phyloP scores from a whole-genome alignment of 2,113 vertebrate species.

The Anolis carolinensis region DNA sequence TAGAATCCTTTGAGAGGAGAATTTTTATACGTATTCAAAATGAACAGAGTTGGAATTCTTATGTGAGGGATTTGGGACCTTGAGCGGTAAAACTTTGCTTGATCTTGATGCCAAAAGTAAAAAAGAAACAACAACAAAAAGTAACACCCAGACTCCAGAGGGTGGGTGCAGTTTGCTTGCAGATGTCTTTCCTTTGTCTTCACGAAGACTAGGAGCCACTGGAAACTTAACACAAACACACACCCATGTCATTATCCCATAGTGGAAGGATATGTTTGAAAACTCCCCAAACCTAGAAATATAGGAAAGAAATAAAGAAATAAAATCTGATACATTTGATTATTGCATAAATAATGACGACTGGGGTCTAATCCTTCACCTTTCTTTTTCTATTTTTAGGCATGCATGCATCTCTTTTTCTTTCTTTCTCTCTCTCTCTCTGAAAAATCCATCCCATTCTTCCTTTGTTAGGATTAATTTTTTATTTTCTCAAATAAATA shows the following conservation, averaged over 20 bases:
- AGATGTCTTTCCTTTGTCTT: background rate
- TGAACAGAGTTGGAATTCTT: constrained; percentile 56
- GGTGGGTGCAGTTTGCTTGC: background rate
- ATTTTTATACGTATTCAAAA: constrained; percentile 48
- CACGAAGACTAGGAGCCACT: background rate
- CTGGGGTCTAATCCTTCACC: too few species aligned
- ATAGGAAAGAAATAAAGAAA: too few species aligned
- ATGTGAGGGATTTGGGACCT: constrained; percentile 55
- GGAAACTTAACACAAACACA: background rate
- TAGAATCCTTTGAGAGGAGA: constrained; percentile 37
- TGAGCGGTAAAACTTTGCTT: constrained; percentile 28
- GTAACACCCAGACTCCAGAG: constrained; percentile 37
- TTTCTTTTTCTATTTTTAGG: too few species aligned
- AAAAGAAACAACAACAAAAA: background rate
- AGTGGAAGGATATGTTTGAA: background rate
- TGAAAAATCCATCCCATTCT: too few species aligned
- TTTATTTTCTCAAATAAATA: too few species aligned
- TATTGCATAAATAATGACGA: too few species aligned
- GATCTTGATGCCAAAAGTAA: constrained; percentile 39
- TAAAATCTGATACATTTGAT: too few species aligned
- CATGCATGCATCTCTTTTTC: too few species aligned
- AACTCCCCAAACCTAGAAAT: too few species aligned
- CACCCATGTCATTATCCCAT: background rate
- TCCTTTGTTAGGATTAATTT: too few species aligned
- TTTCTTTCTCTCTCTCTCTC: too few species aligned